Evolutionary conservation across 2,888 invertebrate species (phyloP).

Genomic region (Volucella bombylans): DNA sequence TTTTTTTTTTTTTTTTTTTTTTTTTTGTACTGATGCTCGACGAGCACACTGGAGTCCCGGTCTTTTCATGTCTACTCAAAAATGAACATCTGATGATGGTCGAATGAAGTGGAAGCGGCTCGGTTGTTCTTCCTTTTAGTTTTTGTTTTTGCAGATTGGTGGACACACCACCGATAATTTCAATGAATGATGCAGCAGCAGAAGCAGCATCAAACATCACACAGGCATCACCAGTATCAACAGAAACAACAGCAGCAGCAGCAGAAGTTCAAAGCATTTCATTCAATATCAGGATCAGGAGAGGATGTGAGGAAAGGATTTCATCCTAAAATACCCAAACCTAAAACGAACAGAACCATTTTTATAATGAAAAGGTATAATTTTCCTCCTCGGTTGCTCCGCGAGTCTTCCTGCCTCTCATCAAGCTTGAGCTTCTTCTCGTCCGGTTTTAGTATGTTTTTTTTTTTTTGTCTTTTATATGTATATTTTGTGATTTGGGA

Average conservation of each 20-base stretch:
- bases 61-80: constrained; percentile 63
- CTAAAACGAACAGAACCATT: constrained; percentile 34
- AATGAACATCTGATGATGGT: constrained; percentile 71
- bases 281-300: constrained; percentile 55
- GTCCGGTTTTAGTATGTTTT: constrained; percentile 50
- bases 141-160: constrained; percentile 46
- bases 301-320: constrained; percentile 23
- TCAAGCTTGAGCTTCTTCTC: constrained; percentile 1
- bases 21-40: neutral
- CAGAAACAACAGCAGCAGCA: constrained; percentile 39
- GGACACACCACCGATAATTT: constrained; percentile 66
- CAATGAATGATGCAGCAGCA: constrained; percentile 69
- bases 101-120: constrained; percentile 36
- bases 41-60: constrained; percentile 16
- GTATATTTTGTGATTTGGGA: constrained; percentile 21
- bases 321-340: constrained; percentile 66
- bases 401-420: constrained; percentile 30
- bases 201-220: constrained; percentile 15
- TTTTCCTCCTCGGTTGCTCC: constrained; percentile 56
- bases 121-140: constrained; percentile 19
- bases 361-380: constrained; percentile 73
- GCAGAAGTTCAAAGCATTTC: constrained; percentile 73
- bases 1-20: neutral
- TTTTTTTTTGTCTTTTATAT: constrained; percentile 9
- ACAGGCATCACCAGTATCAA: neutral